These are phyloP conservation scores for Drosophila kanekoi DNA, from an alignment of 2,888 invertebrate species.

Conservation along the genomic window DNA sequence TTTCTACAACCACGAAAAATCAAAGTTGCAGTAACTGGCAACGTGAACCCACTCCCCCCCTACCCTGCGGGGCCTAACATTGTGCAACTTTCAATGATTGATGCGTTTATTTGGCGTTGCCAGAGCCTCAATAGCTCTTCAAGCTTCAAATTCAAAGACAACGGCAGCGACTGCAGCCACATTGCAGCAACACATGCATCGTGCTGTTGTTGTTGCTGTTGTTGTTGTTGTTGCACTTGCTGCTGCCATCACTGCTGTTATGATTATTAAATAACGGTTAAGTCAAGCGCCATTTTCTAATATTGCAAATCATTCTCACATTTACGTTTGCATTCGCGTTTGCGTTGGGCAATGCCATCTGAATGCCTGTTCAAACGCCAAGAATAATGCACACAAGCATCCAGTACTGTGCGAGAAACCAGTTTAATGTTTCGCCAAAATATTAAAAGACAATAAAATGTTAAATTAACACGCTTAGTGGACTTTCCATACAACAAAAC, in stretches of 20 bases:
- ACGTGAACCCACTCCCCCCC: not conserved
- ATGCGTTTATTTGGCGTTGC: conserved; percentile 69
- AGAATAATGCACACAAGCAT: conserved; percentile 45
- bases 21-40: conserved; percentile 44
- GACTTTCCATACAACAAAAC: conserved; percentile 49
- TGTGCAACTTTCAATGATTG: conserved; percentile 71
- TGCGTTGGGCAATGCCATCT: conserved; percentile 47
- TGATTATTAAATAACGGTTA: conserved; percentile 80
- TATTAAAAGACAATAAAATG: conserved; percentile 46
- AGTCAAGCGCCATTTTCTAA: conserved; percentile 68
- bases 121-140: conserved; percentile 60
- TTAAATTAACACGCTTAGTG: conserved; percentile 51
- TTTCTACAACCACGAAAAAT: conserved; percentile 4
- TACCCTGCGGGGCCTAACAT: conserved; percentile 34
- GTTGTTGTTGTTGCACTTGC: conserved; percentile 47
- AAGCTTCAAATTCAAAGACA: conserved; percentile 58
- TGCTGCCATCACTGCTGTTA: conserved; percentile 54
- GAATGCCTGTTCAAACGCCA: conserved; percentile 39
- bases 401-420: conserved; percentile 29
- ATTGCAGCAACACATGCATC: conserved; percentile 37
- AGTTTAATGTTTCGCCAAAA: conserved; percentile 41
- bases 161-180: conserved; percentile 37
- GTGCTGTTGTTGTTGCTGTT: conserved; percentile 14
- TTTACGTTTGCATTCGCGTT: conserved; percentile 53
- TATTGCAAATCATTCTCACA: conserved; percentile 76